Conservation (phyloP, 2,888 invertebrate species). For the Cremastinae sp. region DNA sequence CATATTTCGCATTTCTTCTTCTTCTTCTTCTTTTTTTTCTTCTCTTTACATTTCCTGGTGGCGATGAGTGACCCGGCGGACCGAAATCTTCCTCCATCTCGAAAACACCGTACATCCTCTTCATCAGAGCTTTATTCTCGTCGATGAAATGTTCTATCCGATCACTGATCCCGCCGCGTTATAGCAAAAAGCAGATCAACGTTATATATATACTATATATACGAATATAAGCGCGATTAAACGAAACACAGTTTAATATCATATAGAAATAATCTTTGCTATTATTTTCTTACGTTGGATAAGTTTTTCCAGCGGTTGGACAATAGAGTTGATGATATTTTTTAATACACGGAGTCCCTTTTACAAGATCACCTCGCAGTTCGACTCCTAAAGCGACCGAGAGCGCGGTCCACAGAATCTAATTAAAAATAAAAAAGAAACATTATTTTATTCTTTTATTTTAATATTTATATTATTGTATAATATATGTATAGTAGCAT, state of each 20-base stretch:
- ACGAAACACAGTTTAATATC: too few relatives aligned
- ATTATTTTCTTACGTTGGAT: conserved; percentile 91
- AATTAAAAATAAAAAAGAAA: conserved; percentile 68
- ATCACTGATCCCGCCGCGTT: too few relatives aligned
- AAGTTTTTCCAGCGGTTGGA: conserved; percentile 94
- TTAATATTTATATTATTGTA: too few relatives aligned
- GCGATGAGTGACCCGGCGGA: conserved; percentile 81
- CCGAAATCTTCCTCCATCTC: conserved; percentile 84
- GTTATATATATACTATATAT: too few relatives aligned
- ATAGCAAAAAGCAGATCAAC: conserved; percentile 76
- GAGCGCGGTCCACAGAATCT: conserved; percentile 95
- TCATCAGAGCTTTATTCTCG: conserved; percentile 96
- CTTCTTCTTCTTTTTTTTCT: conserved; percentile 69
- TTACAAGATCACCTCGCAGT: conserved; percentile 92
- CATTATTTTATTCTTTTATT: too few relatives aligned
- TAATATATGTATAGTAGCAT: too few relatives aligned
- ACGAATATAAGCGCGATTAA: too few relatives aligned
- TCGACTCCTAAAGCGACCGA: conserved; percentile 93
- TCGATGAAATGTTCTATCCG: conserved; percentile 95
- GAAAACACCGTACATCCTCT: conserved; percentile 96
- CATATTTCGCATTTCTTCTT: conserved; percentile 68
- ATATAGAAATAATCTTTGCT: too few relatives aligned
- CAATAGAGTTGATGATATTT: conserved; percentile 94
- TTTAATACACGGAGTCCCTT: conserved; percentile 95
- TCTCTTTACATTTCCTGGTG: conserved; percentile 67